Conservation (phyloP, 2,113 vertebrate species). For the Rhipidura dahli region DNA sequence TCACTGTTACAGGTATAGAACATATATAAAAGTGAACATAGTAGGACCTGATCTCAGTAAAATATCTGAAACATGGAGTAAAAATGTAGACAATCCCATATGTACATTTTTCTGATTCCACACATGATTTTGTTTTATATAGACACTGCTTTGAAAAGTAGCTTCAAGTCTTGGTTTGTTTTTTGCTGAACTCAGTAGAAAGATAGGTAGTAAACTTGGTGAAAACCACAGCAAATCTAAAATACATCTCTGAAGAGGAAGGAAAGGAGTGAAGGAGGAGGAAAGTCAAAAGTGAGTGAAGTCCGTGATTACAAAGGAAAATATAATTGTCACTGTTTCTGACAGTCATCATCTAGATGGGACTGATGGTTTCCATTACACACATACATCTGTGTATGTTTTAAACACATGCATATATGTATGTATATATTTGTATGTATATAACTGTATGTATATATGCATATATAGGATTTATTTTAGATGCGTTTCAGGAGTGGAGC, state of each 20-base stretch:
- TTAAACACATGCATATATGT: background rate
- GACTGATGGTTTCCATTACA: background rate
- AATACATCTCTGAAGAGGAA: background rate
- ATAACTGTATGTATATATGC: background rate
- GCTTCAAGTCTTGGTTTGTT: background rate
- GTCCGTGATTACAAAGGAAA: background rate
- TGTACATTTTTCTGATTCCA: background rate
- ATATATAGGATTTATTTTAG: background rate
- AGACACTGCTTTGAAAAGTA: background rate
- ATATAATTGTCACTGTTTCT: background rate
- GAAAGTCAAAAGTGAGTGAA: background rate
- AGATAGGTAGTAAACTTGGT: background rate
- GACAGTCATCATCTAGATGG: background rate
- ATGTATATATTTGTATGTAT: background rate
- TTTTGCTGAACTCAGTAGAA: background rate
- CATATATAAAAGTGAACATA: conserved; percentile 6
- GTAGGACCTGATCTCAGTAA: background rate
- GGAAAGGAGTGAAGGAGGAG: background rate
- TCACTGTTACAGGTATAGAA: conserved; percentile 51
- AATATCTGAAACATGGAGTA: conserved; percentile 6
- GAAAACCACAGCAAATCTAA: background rate
- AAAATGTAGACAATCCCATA: background rate
- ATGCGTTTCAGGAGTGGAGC: background rate
- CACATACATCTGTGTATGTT: background rate
- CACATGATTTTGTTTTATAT: background rate